A percentile compares a stretch with the other conserved stretches of the same genome.
phyloP scores from a whole-genome alignment of 1,140 invertebrate species.

The Oryctes rhinoceros region DNA sequence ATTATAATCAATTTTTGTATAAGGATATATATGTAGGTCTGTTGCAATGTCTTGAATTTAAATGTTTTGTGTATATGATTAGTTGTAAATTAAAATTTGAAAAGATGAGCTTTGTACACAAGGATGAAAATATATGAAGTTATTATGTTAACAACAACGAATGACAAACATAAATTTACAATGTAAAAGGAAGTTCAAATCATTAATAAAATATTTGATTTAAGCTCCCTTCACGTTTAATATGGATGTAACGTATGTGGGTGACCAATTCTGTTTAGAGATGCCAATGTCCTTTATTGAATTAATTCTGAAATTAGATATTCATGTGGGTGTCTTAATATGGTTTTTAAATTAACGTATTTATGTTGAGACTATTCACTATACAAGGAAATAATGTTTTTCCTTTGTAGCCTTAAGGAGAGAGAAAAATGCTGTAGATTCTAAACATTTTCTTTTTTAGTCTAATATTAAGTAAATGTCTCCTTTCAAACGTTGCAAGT shows the following conservation, averaged over 20 bases:
- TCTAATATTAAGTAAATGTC: too few relatives aligned
- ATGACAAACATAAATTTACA: background rate
- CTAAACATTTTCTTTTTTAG: too few relatives aligned
- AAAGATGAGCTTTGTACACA: too few relatives aligned
- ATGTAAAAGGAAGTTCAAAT: conserved; percentile 32
- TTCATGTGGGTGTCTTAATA: background rate
- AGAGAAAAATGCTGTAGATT: too few relatives aligned
- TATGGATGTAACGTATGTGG: background rate
- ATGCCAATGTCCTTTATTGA: background rate
- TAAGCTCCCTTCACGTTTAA: background rate
- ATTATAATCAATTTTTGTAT: conserved; percentile 26
- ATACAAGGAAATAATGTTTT: too few relatives aligned
- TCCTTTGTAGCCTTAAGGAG: too few relatives aligned
- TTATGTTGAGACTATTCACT: too few relatives aligned
- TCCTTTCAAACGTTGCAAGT: too few relatives aligned
- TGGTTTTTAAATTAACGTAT: too few relatives aligned
- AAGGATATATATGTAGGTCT: too few relatives aligned
- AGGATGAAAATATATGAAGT: background rate
- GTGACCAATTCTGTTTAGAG: background rate
- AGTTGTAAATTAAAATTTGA: too few relatives aligned
- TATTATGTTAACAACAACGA: background rate
- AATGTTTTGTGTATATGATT: conserved; percentile 12
- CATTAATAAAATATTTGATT: conserved; percentile 22
- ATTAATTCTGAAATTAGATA: background rate
- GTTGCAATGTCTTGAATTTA: background rate